phyloP scores from a whole-genome alignment of 2,113 vertebrate genomes.

The Campylomormyrus numenius region DNA sequence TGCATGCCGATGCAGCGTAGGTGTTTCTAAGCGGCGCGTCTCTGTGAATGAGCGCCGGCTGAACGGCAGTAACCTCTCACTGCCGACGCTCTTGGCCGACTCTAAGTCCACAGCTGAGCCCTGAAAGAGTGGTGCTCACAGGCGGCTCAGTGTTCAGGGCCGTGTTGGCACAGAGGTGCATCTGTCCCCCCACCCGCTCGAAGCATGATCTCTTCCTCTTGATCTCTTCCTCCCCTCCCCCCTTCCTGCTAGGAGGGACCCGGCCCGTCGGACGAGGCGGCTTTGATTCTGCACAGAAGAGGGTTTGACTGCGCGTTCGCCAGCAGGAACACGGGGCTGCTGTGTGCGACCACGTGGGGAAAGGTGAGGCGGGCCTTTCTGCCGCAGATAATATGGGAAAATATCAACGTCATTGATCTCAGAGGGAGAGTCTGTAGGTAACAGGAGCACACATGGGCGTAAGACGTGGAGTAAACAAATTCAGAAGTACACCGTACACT shows the following conservation, averaged over 20 bases:
- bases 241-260: conserved; percentile 46
- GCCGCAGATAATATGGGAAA: neutral
- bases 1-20: neutral
- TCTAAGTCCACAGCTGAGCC: conserved; percentile 26
- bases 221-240: neutral
- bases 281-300: conserved; percentile 82
- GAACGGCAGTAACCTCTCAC: conserved; percentile 8
- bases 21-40: neutral
- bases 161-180: conserved; percentile 22
- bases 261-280: conserved; percentile 72
- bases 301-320: conserved; percentile 79
- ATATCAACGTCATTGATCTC: neutral
- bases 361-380: conserved; percentile 61
- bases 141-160: conserved; percentile 24
- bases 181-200: neutral
- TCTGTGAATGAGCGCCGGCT: neutral
- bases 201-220: conserved; percentile 4
- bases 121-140: conserved; percentile 28
- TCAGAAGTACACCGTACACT: neutral
- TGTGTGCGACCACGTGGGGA: conserved; percentile 73
- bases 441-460: neutral
- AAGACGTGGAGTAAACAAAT: neutral
- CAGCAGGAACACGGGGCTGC: conserved; percentile 52
- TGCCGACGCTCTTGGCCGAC: neutral
- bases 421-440: neutral